A percentile compares a stretch with the other conserved stretches of the same genome.
Conservation (phyloP, 2,113 vertebrate species). For the Rhynchomys soricoides region DNA sequence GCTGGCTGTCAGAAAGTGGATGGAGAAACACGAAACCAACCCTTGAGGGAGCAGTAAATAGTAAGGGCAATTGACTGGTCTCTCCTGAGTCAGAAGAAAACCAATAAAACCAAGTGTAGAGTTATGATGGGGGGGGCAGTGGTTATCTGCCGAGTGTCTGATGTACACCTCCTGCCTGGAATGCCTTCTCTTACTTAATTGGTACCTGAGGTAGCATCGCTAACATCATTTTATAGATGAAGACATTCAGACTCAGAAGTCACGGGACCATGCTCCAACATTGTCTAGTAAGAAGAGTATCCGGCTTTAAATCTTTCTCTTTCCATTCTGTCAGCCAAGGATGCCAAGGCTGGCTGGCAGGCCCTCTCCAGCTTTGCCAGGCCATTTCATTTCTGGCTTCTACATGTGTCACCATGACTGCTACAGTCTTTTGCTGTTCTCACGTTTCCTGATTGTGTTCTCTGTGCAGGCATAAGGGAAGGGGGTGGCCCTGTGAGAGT, state of each 20-base stretch:
- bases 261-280: not conserved
- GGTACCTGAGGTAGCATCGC: not conserved
- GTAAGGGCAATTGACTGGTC: not conserved
- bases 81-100: not conserved
- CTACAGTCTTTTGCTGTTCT: not conserved
- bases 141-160: not conserved
- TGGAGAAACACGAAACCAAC: not conserved
- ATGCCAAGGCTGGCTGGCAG: not conserved
- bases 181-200: not conserved
- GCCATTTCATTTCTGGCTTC: not conserved
- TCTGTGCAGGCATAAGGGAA: not conserved
- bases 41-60: not conserved
- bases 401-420: not conserved
- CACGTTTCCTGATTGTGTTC: not conserved
- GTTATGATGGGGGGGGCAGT: accelerated
- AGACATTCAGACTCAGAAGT: not conserved
- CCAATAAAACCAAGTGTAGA: too few relatives aligned
- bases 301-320: not conserved
- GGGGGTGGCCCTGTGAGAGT: accelerated
- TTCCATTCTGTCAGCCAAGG: not conserved
- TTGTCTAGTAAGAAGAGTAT: not conserved
- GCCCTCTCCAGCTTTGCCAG: not conserved
- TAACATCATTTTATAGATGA: not conserved
- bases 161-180: not conserved
- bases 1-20: not conserved